A percentile compares a stretch with the other conserved stretches of the same genome.
Conservation (phyloP, 2,113 vertebrate species). For the Probosciger aterrimus region DNA sequence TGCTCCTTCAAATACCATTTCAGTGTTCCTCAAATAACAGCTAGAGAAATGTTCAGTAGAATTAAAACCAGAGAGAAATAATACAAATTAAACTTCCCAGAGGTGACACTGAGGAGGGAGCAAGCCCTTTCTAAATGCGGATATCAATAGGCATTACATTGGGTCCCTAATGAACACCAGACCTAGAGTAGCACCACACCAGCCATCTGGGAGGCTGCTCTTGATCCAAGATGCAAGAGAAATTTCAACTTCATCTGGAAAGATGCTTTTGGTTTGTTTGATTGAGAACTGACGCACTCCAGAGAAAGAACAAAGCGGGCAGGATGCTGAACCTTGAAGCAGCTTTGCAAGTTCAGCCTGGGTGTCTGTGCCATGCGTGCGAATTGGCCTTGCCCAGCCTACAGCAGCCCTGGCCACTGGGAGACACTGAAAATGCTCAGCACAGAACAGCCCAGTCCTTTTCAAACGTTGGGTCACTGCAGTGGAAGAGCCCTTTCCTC, state of each 20-base stretch:
- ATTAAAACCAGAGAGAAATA: background rate
- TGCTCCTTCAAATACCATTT: background rate
- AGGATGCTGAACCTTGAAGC: background rate
- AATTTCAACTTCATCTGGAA: background rate
- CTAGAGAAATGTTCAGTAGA: background rate
- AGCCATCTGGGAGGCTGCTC: background rate
- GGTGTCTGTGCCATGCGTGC: accelerated
- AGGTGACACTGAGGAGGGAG: background rate
- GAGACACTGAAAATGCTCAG: background rate
- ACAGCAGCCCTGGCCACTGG: background rate
- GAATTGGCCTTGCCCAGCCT: background rate
- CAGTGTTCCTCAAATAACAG: background rate
- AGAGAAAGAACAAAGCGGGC: background rate
- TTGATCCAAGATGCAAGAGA: background rate
- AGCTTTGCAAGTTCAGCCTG: background rate
- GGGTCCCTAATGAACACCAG: background rate
- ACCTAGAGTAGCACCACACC: background rate
- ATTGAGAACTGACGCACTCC: background rate
- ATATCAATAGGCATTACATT: background rate
- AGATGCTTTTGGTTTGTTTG: background rate
- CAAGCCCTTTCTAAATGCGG: background rate
- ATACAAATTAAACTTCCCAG: background rate
- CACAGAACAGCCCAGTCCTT: background rate
- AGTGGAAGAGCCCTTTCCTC: background rate
- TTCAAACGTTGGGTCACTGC: accelerated